Conservation (phyloP, 2,797 vertebrate genomes). For the Tolypeutes matacus region DNA sequence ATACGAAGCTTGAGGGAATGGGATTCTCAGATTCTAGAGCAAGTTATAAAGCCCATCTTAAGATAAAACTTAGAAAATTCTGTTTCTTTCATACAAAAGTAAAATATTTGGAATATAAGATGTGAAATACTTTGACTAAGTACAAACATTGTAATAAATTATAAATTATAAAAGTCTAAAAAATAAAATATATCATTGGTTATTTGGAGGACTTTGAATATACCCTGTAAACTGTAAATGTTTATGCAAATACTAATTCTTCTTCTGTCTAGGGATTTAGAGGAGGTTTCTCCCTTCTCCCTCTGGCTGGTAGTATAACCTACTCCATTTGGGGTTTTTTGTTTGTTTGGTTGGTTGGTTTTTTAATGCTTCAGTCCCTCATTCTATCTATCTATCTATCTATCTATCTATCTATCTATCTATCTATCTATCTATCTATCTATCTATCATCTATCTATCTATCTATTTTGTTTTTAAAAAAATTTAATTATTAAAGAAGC, state of each 20-base stretch:
- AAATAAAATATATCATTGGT: neutral
- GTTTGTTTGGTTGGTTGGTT: too few species aligned
- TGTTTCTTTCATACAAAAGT: neutral
- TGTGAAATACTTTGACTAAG: neutral
- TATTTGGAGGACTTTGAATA: neutral
- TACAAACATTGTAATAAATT: neutral
- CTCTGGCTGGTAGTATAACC: neutral
- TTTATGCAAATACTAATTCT: neutral
- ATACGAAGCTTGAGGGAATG: too few species aligned
- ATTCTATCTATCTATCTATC: too few species aligned
- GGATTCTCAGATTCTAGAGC: neutral
- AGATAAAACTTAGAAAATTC: slow-evolving; percentile 26
- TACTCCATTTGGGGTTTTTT: neutral
- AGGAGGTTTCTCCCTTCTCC: neutral
- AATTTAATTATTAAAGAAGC: too few species aligned
- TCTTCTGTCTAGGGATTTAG: neutral
- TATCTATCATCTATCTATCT: too few species aligned
- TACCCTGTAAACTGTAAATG: neutral
- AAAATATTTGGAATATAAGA: neutral
- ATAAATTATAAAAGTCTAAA: neutral
- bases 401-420: too few species aligned
- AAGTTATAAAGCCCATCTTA: neutral
- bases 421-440: too few species aligned
- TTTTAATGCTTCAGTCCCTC: too few species aligned
- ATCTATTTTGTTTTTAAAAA: too few species aligned